Conservation (phyloP, 2,113 vertebrate species). For the Chionis minor region DNA sequence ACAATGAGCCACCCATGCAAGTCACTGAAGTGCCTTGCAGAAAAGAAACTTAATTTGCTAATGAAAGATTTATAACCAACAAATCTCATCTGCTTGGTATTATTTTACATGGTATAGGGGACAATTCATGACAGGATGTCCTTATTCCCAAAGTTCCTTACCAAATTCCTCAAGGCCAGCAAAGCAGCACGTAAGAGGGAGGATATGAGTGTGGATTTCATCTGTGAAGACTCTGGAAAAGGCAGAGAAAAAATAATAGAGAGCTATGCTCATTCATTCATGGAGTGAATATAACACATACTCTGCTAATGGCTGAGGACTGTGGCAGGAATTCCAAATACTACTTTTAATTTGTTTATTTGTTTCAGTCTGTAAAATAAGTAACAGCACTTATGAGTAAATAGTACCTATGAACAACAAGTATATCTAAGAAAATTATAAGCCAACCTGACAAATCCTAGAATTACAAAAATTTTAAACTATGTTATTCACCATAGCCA, state of each 20-base stretch:
- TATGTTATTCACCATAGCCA: neutral
- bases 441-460: neutral
- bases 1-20: neutral
- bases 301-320: neutral
- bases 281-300: neutral
- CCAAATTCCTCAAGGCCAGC: neutral
- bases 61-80: neutral
- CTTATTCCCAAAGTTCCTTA: neutral
- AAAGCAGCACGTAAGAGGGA: neutral
- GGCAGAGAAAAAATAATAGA: neutral
- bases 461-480: neutral
- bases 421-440: neutral
- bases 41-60: neutral
- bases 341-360: neutral
- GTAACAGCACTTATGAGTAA: neutral
- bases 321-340: neutral
- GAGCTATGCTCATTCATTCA: neutral
- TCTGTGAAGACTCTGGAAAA: neutral
- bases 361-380: neutral
- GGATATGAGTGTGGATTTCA: neutral
- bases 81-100: neutral
- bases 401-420: no score
- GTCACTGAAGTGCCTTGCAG: neutral
- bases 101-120: neutral
- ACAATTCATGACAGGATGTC: neutral